phyloP scores from a whole-genome alignment of 2,797 vertebrate species.

The Choloepus didactylus region DNA sequence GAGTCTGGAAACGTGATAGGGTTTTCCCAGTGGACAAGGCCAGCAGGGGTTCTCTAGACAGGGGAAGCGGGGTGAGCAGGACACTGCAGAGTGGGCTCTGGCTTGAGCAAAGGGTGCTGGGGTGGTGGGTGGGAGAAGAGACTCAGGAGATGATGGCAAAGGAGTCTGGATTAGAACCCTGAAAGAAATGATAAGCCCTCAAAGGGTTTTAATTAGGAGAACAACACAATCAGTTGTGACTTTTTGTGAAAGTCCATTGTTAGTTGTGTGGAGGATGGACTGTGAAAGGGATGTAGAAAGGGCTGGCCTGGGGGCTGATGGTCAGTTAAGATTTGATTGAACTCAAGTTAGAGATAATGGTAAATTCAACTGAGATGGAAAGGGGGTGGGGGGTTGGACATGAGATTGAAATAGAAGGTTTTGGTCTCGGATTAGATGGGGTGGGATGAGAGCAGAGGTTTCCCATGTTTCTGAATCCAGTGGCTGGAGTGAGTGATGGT shows the following conservation, averaged over 20 bases:
- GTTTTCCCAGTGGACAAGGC: not conserved
- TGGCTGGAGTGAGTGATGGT: not conserved
- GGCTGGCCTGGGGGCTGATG: not conserved
- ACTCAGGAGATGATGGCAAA: not conserved
- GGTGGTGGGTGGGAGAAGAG: not conserved
- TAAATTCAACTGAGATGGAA: not conserved
- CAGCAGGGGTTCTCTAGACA: not conserved
- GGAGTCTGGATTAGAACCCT: not conserved
- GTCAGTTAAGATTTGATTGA: not conserved
- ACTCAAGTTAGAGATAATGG: not conserved
- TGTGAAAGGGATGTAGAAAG: not conserved
- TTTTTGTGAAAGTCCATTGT: not conserved
- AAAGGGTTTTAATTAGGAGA: not conserved
- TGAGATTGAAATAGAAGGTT: not conserved
- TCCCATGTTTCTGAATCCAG: not conserved
- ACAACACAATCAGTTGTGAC: not conserved
- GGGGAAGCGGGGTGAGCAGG: not conserved
- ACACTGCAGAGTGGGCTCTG: not conserved
- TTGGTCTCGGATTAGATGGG: not conserved
- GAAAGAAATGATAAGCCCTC: not conserved
- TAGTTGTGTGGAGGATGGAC: not conserved
- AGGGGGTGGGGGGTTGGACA: not conserved
- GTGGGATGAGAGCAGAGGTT: not conserved
- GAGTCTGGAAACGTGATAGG: not conserved
- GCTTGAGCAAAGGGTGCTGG: not conserved